Evolutionary conservation across 2,888 invertebrate genomes (phyloP).

Genomic region (Parelbella ahira): DNA sequence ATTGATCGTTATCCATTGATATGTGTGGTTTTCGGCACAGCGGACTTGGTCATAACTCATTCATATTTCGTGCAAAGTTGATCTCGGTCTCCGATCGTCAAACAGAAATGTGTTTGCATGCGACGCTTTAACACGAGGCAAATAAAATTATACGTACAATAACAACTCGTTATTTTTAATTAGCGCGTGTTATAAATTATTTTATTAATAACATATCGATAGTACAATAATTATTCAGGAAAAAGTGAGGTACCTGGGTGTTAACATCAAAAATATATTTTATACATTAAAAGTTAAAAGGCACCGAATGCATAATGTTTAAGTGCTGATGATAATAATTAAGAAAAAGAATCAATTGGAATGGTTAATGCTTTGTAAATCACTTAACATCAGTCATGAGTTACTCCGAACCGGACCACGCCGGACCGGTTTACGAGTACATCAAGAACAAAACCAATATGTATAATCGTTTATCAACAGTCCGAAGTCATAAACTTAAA

Average conservation of each 20-base stretch:
- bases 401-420: constrained; percentile 17
- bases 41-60: no score
- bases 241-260: constrained; percentile 16
- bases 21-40: no score
- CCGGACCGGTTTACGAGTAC: constrained; percentile 44
- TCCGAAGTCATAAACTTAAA: constrained; percentile 65
- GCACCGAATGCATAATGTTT: constrained; percentile 11
- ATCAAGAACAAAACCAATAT: constrained; percentile 43
- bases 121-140: no score
- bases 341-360: constrained; percentile 21
- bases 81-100: no score
- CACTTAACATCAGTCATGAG: constrained; percentile 24
- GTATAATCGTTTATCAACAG: constrained; percentile 65
- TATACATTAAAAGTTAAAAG: constrained; percentile 19
- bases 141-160: background rate
- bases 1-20: no score
- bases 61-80: no score
- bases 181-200: constrained; percentile 11
- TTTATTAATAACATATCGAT: constrained; percentile 10
- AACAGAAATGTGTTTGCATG: no score
- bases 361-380: constrained; percentile 24
- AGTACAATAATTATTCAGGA: constrained; percentile 11
- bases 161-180: constrained; percentile 4
- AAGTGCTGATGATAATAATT: constrained; percentile 20
- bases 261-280: constrained; percentile 12